A percentile compares a stretch with the other conserved stretches of the same genome.
Conservation (phyloP, 2,888 invertebrate species). For the Pheosia tremula region DNA sequence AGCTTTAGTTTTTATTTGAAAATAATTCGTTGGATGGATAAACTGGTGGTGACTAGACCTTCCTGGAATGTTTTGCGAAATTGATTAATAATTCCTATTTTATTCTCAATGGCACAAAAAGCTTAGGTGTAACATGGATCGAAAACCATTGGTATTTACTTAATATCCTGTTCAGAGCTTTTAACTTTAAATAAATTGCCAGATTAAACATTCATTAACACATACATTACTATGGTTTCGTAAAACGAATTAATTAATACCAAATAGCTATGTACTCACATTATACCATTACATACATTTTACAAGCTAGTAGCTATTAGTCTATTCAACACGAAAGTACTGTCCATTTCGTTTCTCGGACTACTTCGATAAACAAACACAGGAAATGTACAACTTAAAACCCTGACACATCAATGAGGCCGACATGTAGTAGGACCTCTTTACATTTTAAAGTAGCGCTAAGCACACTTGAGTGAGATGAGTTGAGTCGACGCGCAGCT, state of each 20-base stretch:
- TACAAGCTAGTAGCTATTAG: constrained; percentile 18
- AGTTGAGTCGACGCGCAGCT: constrained; percentile 21
- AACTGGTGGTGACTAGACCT: constrained; percentile 24
- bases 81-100: not conserved
- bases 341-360: constrained; percentile 13
- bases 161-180: not conserved
- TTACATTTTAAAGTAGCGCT: constrained; percentile 12
- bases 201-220: not conserved
- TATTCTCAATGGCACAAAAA: not conserved
- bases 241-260: no score
- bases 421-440: constrained; percentile 15
- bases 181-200: not conserved
- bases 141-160: not conserved
- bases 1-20: constrained; percentile 15
- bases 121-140: not conserved
- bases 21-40: constrained; percentile 19
- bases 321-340: constrained; percentile 23
- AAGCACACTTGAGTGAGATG: constrained; percentile 38
- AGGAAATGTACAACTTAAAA: constrained; percentile 24
- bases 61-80: constrained; percentile 24
- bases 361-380: constrained; percentile 26
- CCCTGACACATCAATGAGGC: constrained; percentile 31
- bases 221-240: no score
- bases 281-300: constrained; percentile 11
- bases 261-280: no score